phyloP scores from a whole-genome alignment of 2,113 vertebrate species.

The Callionymus lyra region DNA sequence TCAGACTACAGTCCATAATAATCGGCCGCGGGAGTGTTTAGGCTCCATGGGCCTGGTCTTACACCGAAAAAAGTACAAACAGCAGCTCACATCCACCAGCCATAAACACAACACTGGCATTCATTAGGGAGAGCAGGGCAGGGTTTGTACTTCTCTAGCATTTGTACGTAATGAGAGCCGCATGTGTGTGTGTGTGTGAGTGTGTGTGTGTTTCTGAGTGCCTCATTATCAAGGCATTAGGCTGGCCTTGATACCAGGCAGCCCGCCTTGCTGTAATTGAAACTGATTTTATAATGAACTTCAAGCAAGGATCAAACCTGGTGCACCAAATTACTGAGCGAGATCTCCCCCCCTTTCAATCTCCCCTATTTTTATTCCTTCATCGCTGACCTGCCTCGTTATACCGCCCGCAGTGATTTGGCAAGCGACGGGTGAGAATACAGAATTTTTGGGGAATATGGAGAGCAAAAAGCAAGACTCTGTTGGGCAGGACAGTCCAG shows the following conservation, averaged over 20 bases:
- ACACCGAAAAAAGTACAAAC: constrained; percentile 39
- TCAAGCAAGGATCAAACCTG: constrained; percentile 54
- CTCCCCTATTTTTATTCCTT: constrained; percentile 14
- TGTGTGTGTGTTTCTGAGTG: constrained; percentile 38
- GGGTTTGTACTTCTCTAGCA: constrained; percentile 17
- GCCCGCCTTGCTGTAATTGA: constrained; percentile 47
- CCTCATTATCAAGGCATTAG: constrained; percentile 60
- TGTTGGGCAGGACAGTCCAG: constrained; percentile 19
- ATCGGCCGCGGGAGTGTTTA: constrained; percentile 50
- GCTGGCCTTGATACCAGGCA: constrained; percentile 47
- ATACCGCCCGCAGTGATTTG: constrained; percentile 6
- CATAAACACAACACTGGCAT: constrained; percentile 53
- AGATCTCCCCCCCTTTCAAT: neutral
- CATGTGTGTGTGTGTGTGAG: constrained; percentile 34
- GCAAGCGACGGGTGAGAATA: neutral
- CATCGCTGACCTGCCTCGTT: constrained; percentile 8
- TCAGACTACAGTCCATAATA: constrained; percentile 43
- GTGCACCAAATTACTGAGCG: constrained; percentile 37
- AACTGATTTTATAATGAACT: constrained; percentile 63
- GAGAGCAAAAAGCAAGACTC: constrained; percentile 15
- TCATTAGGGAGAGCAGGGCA: constrained; percentile 51
- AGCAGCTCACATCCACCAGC: constrained; percentile 39
- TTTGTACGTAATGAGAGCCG: constrained; percentile 59
- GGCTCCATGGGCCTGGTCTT: constrained; percentile 42
- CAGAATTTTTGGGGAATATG: neutral